Percentiles rank a stretch among this genome's conserved stretches.
Evolutionary conservation across 2,888 invertebrate genomes (phyloP).

Genomic region (Lycocerus yunnanus): DNA sequence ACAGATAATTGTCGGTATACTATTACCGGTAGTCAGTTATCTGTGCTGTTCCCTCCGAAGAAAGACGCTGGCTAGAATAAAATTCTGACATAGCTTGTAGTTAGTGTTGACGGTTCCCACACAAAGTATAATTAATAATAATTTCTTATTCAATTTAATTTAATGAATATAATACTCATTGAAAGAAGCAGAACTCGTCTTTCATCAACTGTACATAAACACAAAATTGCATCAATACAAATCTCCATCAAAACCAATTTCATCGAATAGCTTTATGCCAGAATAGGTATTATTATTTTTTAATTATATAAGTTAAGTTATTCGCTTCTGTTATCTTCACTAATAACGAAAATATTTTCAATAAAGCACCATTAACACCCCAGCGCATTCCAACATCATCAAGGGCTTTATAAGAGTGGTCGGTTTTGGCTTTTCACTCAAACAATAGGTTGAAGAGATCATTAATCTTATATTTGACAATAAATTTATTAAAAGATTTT

Average conservation of each 20-base stretch:
- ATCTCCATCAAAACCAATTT: neutral
- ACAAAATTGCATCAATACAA: too few species aligned
- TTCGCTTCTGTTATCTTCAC: conserved; percentile 3
- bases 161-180: too few species aligned
- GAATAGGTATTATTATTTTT: neutral
- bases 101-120: too few species aligned
- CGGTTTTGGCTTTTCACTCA: conserved; percentile 6
- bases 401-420: neutral
- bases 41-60: too few species aligned
- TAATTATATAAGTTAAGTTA: conserved; percentile 8
- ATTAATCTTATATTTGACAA: conserved; percentile 17
- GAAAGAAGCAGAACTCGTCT: too few species aligned
- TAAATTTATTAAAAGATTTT: conserved; percentile 18
- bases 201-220: too few species aligned
- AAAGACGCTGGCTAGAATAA: too few species aligned
- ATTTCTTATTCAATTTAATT: neutral
- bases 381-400: conserved; percentile 9
- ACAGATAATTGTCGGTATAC: too few species aligned
- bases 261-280: too few species aligned
- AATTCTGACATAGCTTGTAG: too few species aligned
- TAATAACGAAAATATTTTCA: conserved; percentile 8
- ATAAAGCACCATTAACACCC: conserved; percentile 16
- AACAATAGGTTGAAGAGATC: conserved; percentile 12
- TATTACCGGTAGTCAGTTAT: too few species aligned
- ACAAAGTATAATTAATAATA: too few species aligned